These are phyloP conservation scores for Eupithecia pulchellata DNA, from an alignment of 2,888 invertebrate species.

Conservation along the genomic window DNA sequence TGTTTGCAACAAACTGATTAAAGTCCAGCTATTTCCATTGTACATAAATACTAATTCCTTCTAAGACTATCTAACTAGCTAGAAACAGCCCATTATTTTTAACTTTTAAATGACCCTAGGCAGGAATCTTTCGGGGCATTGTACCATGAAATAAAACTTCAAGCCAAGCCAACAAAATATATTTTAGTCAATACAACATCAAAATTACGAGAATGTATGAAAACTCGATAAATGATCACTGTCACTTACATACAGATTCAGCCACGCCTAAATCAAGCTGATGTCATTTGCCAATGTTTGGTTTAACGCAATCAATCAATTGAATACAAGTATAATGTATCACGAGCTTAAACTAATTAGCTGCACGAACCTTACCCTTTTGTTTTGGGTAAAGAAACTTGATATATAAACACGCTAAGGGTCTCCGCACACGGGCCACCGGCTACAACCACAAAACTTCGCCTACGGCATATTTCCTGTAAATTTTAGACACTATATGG, in stretches of 20 bases:
- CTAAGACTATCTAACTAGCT: no score
- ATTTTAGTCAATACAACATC: not conserved
- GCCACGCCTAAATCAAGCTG: conserved; percentile 7
- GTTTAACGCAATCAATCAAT: conserved; percentile 12
- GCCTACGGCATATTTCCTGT: no score
- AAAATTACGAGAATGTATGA: not conserved
- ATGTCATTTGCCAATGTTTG: conserved; percentile 5
- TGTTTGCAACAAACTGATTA: no score
- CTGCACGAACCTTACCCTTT: not conserved
- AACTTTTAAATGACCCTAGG: no score
- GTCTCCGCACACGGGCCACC: no score
- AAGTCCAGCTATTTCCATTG: not conserved
- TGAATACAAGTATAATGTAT: not conserved
- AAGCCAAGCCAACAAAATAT: not conserved
- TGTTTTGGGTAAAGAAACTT: not conserved
- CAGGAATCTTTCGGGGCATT: not conserved
- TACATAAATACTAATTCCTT: not conserved
- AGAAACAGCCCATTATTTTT: no score
- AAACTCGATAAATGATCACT: not conserved
- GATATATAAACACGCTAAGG: not conserved
- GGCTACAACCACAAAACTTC: no score
- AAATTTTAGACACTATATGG: no score
- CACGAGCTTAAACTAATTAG: not conserved
- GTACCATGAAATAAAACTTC: not conserved
- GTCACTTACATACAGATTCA: not conserved